These are phyloP conservation scores for Amorpha juglandis DNA, from an alignment of 2,888 invertebrate species.

Conservation along the genomic window DNA sequence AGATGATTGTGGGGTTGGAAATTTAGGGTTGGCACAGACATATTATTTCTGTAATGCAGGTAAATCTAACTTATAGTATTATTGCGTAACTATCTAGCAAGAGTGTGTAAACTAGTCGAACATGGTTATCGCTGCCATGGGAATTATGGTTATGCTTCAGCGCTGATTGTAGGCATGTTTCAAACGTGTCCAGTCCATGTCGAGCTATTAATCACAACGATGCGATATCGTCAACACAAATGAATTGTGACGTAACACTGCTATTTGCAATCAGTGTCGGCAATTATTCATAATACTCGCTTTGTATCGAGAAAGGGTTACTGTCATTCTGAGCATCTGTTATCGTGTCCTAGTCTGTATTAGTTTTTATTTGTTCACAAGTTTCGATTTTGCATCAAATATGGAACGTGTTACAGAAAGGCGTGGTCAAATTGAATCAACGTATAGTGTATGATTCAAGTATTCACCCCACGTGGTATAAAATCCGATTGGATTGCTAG, in stretches of 20 bases:
- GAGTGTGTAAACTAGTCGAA: neutral
- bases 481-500: no score
- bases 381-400: no score
- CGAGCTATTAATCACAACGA: constrained; percentile 24
- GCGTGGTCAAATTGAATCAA: no score
- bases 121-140: constrained; percentile 7
- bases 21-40: no score
- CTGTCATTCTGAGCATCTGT: neutral
- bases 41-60: no score
- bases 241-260: constrained; percentile 33
- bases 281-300: constrained; percentile 34
- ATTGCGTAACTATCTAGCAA: neutral
- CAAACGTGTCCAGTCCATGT: constrained; percentile 14
- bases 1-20: no score
- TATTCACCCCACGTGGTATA: no score
- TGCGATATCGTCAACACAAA: constrained; percentile 28
- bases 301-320: neutral
- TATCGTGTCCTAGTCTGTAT: neutral
- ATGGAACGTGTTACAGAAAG: no score
- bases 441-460: no score
- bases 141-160: constrained; percentile 13
- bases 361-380: no score
- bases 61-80: no score
- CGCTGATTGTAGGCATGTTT: constrained; percentile 15
- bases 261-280: constrained; percentile 30